Conservation (phyloP, 2,797 vertebrate species). For the Chelon auratus region DNA sequence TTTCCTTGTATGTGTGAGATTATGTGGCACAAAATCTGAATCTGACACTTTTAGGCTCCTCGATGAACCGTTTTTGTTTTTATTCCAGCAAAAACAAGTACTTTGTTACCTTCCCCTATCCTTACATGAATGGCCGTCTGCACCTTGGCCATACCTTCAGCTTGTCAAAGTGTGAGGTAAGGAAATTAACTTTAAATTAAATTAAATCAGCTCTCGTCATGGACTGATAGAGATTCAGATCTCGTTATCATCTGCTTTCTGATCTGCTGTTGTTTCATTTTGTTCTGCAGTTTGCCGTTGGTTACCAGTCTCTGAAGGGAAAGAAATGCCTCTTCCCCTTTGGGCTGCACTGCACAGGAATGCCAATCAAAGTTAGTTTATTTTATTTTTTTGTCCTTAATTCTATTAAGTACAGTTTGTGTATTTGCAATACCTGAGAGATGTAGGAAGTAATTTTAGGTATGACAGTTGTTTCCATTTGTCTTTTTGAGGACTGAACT, state of each 20-base stretch:
- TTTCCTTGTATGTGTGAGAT: no score
- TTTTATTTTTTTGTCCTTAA: neutral
- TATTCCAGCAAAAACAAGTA: slow-evolving; percentile 90
- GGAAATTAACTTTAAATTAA: slow-evolving; percentile 1
- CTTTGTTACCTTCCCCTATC: slow-evolving; percentile 96
- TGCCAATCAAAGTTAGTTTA: slow-evolving; percentile 96
- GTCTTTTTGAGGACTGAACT: neutral
- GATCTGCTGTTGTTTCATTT: slow-evolving; percentile 29
- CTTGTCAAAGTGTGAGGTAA: slow-evolving; percentile 98
- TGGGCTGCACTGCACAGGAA: slow-evolving; percentile 97
- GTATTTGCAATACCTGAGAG: neutral
- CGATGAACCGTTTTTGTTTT: neutral
- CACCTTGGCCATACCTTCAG: slow-evolving; percentile 98
- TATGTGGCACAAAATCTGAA: no score
- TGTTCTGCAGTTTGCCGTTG: slow-evolving; percentile 88
- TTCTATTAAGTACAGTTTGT: neutral
- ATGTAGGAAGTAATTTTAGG: neutral
- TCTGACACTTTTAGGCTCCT: neutral
- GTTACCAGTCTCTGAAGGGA: slow-evolving; percentile 95
- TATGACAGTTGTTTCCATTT: neutral
- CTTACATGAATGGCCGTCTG: slow-evolving; percentile 98
- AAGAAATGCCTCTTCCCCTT: slow-evolving; percentile 95
- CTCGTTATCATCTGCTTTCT: neutral
- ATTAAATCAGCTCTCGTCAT: neutral
- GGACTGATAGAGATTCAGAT: neutral